These are phyloP conservation scores for Pemphredon lugubris DNA, from an alignment of 2,888 invertebrate species.

Conservation along the genomic window DNA sequence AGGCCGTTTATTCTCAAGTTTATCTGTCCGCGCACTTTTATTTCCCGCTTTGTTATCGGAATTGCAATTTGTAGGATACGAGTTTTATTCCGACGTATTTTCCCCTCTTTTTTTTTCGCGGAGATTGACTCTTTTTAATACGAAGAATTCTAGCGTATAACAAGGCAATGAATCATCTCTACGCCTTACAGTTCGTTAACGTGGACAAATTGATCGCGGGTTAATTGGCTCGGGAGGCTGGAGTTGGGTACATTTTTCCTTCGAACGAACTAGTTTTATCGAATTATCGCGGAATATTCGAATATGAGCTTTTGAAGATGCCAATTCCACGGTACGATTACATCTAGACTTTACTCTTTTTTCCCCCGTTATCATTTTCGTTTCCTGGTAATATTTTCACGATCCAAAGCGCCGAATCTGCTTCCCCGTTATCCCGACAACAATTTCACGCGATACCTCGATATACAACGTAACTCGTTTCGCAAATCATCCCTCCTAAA, in stretches of 20 bases:
- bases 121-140: slow-evolving; percentile 19
- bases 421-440: no score
- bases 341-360: neutral
- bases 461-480: no score
- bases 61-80: slow-evolving; percentile 6
- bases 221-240: slow-evolving; percentile 44
- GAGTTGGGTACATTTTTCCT: slow-evolving; percentile 28
- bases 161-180: slow-evolving; percentile 46
- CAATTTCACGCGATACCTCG: no score
- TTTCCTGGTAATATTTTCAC: no score
- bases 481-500: no score
- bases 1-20: no score
- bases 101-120: slow-evolving; percentile 1
- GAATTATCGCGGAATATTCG: slow-evolving; percentile 6
- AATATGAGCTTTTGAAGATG: slow-evolving; percentile 15
- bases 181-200: slow-evolving; percentile 54
- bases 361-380: neutral
- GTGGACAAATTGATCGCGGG: slow-evolving; percentile 50
- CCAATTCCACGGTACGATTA: neutral
- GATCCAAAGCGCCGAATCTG: no score
- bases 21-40: no score
- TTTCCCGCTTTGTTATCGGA: neutral
- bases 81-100: slow-evolving; percentile 2
- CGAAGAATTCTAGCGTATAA: slow-evolving; percentile 34
- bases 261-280: slow-evolving; percentile 20